Evolutionary conservation across 2,797 vertebrate species (phyloP).

Genomic region (Parauchenoglanis punctatus): DNA sequence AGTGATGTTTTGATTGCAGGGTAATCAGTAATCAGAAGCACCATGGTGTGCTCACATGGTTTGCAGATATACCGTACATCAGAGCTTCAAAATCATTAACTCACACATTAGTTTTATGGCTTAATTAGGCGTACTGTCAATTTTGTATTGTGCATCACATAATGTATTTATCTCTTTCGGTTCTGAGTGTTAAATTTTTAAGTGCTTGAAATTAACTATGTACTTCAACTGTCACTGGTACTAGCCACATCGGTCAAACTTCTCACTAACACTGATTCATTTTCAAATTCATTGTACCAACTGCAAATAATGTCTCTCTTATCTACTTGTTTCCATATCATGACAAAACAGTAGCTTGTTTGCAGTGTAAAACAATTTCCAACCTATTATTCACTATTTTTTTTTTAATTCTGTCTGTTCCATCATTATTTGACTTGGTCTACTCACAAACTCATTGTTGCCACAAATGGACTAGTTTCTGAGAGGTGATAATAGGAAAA

Average conservation of each 20-base stretch:
- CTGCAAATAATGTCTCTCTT: not conserved
- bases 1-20: conserved; percentile 4
- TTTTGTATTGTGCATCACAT: not conserved
- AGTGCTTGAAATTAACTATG: not conserved
- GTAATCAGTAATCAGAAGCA: conserved; percentile 38
- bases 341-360: conserved; percentile 7
- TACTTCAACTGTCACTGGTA: not conserved
- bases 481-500: not conserved
- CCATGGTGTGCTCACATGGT: conserved; percentile 1
- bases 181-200: not conserved
- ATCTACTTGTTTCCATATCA: not conserved
- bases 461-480: not conserved
- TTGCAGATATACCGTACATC: not conserved
- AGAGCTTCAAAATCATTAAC: not conserved
- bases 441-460: not conserved
- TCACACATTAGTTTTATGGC: conserved; percentile 7
- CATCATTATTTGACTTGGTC: not conserved
- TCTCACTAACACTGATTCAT: not conserved
- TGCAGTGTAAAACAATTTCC: not conserved
- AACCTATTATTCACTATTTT: not conserved
- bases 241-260: not conserved
- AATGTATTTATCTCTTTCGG: not conserved
- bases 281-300: not conserved
- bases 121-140: not conserved
- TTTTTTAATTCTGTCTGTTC: not conserved